Conservation (phyloP, 2,797 vertebrate genomes). For the Crocodylus rhombifer region DNA sequence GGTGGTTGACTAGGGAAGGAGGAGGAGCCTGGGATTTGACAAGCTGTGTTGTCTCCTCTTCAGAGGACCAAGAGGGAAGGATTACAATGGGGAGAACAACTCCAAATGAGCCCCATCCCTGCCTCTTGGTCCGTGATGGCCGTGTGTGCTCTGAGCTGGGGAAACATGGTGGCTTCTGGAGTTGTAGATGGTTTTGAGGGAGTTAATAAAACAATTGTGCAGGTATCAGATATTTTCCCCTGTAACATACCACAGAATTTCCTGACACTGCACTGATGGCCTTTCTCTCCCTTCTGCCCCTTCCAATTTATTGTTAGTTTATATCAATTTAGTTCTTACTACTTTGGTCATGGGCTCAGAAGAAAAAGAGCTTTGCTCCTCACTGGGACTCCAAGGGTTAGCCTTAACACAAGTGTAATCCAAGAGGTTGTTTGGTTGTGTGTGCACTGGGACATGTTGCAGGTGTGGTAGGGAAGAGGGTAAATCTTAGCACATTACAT, state of each 20-base stretch:
- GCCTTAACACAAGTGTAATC: neutral
- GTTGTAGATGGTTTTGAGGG: neutral
- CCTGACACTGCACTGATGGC: neutral
- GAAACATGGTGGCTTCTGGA: neutral
- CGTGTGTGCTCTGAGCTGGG: neutral
- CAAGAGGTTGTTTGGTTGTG: neutral
- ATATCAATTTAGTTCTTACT: too few species aligned
- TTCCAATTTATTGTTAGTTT: neutral
- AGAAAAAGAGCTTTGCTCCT: too few species aligned
- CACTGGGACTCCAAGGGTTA: neutral
- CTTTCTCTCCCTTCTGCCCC: neutral
- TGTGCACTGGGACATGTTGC: accelerated
- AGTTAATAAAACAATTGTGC: neutral
- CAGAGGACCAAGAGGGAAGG: neutral
- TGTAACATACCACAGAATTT: too few species aligned
- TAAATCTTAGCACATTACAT: neutral
- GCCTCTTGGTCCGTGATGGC: neutral
- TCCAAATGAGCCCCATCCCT: neutral
- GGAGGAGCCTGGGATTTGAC: neutral
- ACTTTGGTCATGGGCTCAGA: too few species aligned
- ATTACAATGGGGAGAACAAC: neutral
- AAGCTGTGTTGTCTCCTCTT: neutral
- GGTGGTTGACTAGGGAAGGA: neutral
- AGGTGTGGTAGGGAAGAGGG: neutral
- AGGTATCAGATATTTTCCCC: neutral